A percentile compares a stretch with the other conserved stretches of the same genome.
These are phyloP conservation scores for Aptenodytes forsteri DNA, from an alignment of 2,113 vertebrate genomes.

Conservation along the genomic window DNA sequence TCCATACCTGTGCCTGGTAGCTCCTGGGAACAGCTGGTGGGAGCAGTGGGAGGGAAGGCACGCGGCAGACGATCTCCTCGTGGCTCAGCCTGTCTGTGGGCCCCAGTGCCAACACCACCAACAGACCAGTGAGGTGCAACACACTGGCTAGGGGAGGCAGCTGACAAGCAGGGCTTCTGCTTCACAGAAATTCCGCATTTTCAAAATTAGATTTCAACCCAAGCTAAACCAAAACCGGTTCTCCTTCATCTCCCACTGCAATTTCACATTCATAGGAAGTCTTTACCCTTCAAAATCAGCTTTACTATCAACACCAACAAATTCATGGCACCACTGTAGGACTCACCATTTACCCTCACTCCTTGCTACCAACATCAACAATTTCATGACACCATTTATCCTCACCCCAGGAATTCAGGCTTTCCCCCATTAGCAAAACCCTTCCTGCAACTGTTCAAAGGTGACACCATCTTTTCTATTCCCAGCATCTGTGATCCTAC, in stretches of 20 bases:
- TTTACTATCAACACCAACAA: background rate
- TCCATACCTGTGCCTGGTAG: background rate
- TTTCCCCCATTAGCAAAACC: background rate
- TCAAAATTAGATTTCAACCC: background rate
- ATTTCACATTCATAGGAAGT: background rate
- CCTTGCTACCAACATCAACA: background rate
- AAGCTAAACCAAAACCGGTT: background rate
- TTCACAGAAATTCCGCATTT: background rate
- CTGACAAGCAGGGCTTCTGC: background rate
- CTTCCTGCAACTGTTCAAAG: background rate
- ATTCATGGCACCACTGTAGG: background rate
- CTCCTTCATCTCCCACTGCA: background rate
- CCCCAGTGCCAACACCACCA: background rate
- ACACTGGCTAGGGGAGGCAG: background rate
- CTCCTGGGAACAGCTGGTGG: background rate
- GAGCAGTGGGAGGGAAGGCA: background rate
- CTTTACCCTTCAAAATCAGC: background rate
- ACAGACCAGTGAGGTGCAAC: background rate
- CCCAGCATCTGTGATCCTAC: background rate
- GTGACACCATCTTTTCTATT: background rate
- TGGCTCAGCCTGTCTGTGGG: background rate
- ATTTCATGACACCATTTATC: background rate
- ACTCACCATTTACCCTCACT: background rate
- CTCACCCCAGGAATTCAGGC: background rate
- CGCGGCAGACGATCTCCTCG: fast-evolving